phyloP scores from a whole-genome alignment of 2,888 invertebrate species.

The Ceramica pisi region DNA sequence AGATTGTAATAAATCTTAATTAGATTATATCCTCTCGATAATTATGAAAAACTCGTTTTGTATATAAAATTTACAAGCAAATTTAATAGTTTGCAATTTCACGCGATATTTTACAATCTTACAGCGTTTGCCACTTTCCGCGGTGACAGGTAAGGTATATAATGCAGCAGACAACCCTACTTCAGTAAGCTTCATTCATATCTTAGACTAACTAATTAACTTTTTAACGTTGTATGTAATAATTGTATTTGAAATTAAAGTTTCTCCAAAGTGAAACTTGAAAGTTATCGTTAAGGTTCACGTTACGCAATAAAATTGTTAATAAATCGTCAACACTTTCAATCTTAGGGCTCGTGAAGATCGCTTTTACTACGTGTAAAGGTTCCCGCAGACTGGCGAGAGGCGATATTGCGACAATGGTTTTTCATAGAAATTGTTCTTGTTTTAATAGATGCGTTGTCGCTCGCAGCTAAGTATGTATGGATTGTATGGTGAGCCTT shows the following conservation, averaged over 20 bases:
- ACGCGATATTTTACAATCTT: too few species aligned
- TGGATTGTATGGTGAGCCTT: neutral
- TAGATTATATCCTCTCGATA: too few species aligned
- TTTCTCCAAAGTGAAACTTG: slow-evolving; percentile 62
- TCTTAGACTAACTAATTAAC: slow-evolving; percentile 55
- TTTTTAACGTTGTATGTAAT: slow-evolving; percentile 51
- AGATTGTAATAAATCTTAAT: too few species aligned
- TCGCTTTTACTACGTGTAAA: slow-evolving; percentile 7
- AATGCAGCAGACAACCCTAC: slow-evolving; percentile 48
- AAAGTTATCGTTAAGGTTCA: slow-evolving; percentile 44
- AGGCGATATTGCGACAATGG: neutral
- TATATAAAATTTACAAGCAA: too few species aligned
- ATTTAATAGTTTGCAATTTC: too few species aligned
- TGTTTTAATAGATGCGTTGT: neutral
- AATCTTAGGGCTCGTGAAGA: slow-evolving; percentile 29
- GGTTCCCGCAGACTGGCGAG: neutral
- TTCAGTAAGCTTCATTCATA: slow-evolving; percentile 39
- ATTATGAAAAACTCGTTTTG: too few species aligned
- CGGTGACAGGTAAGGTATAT: too few species aligned
- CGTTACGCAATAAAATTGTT: slow-evolving; percentile 47
- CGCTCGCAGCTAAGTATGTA: neutral
- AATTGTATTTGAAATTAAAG: slow-evolving; percentile 46
- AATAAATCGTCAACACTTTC: slow-evolving; percentile 29
- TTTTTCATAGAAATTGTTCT: too few species aligned
- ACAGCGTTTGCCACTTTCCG: too few species aligned